Evolutionary conservation across 2,113 vertebrate species (phyloP).

Genomic region (Tautogolabrus adspersus): DNA sequence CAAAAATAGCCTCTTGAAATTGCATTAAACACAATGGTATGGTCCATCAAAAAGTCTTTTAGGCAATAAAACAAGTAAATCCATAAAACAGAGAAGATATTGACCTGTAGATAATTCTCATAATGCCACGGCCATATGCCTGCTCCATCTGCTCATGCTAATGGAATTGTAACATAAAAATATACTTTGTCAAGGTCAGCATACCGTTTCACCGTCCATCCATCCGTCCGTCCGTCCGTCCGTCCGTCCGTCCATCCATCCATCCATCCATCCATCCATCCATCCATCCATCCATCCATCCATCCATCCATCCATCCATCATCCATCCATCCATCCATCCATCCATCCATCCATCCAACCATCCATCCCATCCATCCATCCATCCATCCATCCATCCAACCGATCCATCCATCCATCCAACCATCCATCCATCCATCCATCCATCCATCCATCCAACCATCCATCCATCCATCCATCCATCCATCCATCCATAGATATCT

Average conservation of each 20-base stretch:
- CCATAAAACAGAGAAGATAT: slow-evolving; percentile 52
- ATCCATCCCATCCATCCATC: no score
- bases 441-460: background rate
- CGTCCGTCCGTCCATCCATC: slow-evolving; percentile 7
- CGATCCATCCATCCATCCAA: no score
- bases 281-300: no score
- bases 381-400: no score
- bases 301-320: no score
- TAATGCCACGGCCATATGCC: slow-evolving; percentile 70
- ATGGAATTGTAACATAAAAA: slow-evolving; percentile 38
- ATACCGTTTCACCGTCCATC: background rate
- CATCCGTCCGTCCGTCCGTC: no score
- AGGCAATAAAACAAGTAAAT: slow-evolving; percentile 61
- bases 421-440: background rate
- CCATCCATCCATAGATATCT: background rate
- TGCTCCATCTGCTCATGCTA: slow-evolving; percentile 65
- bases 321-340: no score
- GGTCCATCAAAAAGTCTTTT: slow-evolving; percentile 59
- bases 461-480: background rate
- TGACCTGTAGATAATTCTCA: slow-evolving; percentile 54
- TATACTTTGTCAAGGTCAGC: background rate
- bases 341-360: no score
- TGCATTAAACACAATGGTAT: slow-evolving; percentile 69
- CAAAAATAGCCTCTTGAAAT: slow-evolving; percentile 80
- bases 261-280: background rate